Conservation (phyloP, 1,140 invertebrate species). For the Elysia chlorotica region DNA sequence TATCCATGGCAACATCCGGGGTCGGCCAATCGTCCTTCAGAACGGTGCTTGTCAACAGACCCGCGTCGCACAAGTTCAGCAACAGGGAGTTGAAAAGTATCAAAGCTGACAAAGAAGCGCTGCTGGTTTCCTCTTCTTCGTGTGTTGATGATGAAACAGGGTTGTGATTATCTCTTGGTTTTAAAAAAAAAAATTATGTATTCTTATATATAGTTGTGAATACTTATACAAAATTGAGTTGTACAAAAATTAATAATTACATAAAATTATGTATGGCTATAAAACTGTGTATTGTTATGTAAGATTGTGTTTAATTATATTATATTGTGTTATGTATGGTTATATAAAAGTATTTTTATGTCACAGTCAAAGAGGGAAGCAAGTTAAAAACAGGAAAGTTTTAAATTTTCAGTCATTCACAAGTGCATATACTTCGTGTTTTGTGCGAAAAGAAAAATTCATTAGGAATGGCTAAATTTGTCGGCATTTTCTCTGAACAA, state of each 20-base stretch:
- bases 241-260: background rate
- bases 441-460: no score
- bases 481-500: no score
- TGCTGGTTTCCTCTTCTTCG: background rate
- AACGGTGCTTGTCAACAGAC: background rate
- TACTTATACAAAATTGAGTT: background rate
- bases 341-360: no score
- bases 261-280: background rate
- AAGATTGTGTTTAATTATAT: no score
- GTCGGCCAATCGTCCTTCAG: background rate
- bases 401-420: no score
- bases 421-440: no score
- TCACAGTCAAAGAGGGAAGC: no score
- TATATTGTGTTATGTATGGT: no score
- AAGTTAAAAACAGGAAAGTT: no score
- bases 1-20: background rate
- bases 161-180: background rate
- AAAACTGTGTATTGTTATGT: no score
- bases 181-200: background rate
- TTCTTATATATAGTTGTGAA: background rate
- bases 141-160: background rate
- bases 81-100: background rate
- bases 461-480: no score
- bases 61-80: background rate
- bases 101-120: background rate